Evolutionary conservation across 2,888 invertebrate species (phyloP).

Genomic region (Pammene aurita): DNA sequence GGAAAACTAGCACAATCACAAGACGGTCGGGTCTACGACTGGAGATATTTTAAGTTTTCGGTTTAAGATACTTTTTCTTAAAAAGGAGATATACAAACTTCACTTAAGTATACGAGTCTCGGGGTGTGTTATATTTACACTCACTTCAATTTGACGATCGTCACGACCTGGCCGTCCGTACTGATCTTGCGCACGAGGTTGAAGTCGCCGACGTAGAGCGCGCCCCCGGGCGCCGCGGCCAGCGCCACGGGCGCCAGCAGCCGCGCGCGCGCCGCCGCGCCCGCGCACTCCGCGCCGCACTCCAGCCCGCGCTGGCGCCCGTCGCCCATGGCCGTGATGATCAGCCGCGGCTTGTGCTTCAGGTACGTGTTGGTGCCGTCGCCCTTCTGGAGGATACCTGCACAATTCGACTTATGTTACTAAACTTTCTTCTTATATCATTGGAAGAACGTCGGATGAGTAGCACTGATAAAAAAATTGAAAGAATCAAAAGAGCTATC

Average conservation of each 20-base stretch:
- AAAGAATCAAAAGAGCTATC: no score
- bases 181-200: slow-evolving; percentile 94
- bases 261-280: slow-evolving; percentile 90
- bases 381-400: slow-evolving; percentile 97
- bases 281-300: slow-evolving; percentile 89
- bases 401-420: slow-evolving; percentile 28
- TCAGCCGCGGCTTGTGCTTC: slow-evolving; percentile 95
- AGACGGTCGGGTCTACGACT: no score
- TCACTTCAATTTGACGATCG: slow-evolving; percentile 91
- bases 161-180: slow-evolving; percentile 91
- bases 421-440: no score
- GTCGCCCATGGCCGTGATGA: slow-evolving; percentile 95
- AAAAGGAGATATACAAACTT: no score
- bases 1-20: no score
- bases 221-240: slow-evolving; percentile 95
- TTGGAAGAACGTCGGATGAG: no score
- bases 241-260: slow-evolving; percentile 96
- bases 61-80: no score
- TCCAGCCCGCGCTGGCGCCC: slow-evolving; percentile 94
- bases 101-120: no score
- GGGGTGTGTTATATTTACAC: no score
- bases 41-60: no score
- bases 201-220: slow-evolving; percentile 97
- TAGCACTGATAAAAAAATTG: no score
- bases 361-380: slow-evolving; percentile 98